Percentiles rank a stretch among this genome's conserved stretches.
Evolutionary conservation across 2,888 invertebrate species (phyloP).

Genomic region (Imbricaverruca yamaguchii): DNA sequence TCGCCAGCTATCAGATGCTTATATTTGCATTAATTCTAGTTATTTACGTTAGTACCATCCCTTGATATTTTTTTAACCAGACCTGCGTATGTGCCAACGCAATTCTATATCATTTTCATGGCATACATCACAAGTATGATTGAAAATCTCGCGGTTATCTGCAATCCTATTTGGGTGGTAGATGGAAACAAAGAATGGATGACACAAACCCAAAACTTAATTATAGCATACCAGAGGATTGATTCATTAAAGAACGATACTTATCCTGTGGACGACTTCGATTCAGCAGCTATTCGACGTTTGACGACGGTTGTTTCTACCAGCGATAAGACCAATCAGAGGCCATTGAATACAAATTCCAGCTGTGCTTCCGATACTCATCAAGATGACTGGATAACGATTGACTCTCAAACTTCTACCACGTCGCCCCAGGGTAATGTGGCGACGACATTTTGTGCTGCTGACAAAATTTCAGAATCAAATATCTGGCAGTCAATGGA

Average conservation of each 20-base stretch:
- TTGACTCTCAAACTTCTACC: background rate
- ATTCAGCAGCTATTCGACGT: background rate
- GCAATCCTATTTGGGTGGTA: conserved; percentile 13
- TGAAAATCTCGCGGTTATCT: conserved; percentile 6
- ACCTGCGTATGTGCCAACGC: too few species aligned
- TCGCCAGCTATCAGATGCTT: too few species aligned
- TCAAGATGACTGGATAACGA: background rate
- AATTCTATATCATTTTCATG: background rate
- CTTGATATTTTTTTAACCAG: too few species aligned
- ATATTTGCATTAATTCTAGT: too few species aligned
- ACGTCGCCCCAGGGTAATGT: background rate
- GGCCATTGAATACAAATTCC: too few species aligned
- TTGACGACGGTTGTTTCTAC: too few species aligned
- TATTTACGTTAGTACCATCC: too few species aligned
- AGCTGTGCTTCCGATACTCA: too few species aligned
- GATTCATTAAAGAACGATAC: background rate
- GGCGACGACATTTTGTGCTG: background rate
- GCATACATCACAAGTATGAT: background rate
- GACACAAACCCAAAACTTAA: background rate
- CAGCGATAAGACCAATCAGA: too few species aligned
- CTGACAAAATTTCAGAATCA: background rate
- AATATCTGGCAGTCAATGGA: background rate
- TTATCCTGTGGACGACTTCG: too few species aligned
- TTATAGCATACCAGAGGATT: background rate
- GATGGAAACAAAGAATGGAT: conserved; percentile 6